phyloP scores from a whole-genome alignment of 2,888 invertebrate genomes.

The Pachymerium ferrugineum region DNA sequence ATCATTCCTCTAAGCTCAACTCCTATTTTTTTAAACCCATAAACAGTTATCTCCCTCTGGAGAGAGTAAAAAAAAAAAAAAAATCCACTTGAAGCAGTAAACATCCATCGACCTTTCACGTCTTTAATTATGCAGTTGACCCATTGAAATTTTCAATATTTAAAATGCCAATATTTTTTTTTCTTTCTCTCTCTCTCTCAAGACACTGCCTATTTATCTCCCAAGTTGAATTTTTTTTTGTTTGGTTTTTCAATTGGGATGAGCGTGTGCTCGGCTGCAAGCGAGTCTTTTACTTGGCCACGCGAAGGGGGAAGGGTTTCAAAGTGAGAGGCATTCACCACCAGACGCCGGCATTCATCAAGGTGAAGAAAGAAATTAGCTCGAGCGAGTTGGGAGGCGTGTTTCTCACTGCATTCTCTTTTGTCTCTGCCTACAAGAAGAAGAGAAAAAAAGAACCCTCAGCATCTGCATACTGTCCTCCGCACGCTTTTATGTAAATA shows the following conservation, averaged over 20 bases:
- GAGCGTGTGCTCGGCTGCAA: slow-evolving; percentile 9
- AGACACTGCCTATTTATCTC: not conserved
- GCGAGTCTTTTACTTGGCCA: slow-evolving; percentile 2
- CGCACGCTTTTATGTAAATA: slow-evolving; percentile 3
- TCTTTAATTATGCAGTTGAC: slow-evolving; percentile 3
- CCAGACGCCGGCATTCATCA: slow-evolving; percentile 13
- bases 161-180: not conserved
- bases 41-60: not conserved
- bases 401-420: not conserved
- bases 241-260: not conserved
- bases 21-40: not conserved
- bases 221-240: not conserved
- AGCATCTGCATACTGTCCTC: not conserved
- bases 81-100: not conserved
- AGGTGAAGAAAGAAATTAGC: slow-evolving; percentile 13
- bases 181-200: too few relatives aligned
- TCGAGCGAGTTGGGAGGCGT: slow-evolving; percentile 13
- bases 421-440: not conserved
- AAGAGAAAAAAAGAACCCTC: not conserved
- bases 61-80: not conserved
- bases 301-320: not conserved
- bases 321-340: slow-evolving; percentile 8
- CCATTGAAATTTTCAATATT: not conserved
- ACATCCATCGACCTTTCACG: not conserved
- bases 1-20: not conserved